phyloP scores from a whole-genome alignment of 2,113 vertebrate species.

The Toxotes jaculatrix region DNA sequence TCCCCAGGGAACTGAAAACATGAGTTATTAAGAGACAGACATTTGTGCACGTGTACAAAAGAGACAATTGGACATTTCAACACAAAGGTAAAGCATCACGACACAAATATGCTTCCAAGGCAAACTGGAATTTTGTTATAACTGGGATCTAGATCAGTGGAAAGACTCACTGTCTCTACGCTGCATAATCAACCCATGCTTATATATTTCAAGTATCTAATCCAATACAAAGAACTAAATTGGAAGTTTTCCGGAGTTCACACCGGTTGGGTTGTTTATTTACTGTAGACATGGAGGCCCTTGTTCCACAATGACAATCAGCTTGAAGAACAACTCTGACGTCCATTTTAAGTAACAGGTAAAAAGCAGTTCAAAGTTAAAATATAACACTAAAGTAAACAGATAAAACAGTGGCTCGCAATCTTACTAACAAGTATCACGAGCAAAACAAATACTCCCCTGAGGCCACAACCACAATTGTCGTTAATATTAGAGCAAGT shows the following conservation, averaged over 20 bases:
- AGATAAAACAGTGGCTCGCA: background rate
- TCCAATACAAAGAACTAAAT: background rate
- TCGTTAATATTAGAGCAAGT: background rate
- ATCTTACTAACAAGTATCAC: background rate
- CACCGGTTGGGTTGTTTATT: background rate
- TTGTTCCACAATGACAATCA: background rate
- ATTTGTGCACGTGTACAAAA: constrained; percentile 52
- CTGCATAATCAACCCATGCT: background rate
- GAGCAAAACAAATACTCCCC: no score
- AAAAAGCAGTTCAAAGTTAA: background rate
- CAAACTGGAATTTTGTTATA: background rate
- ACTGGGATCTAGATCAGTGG: background rate
- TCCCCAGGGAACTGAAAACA: constrained; percentile 77
- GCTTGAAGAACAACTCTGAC: constrained; percentile 1
- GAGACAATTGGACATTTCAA: constrained; percentile 38
- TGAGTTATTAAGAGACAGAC: constrained; percentile 65
- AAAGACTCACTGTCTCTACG: background rate
- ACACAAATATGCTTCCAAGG: background rate
- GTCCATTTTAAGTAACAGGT: constrained; percentile 18
- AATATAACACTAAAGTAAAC: background rate
- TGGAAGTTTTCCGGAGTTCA: background rate
- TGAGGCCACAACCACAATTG: no score
- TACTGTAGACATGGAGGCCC: background rate
- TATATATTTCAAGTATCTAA: background rate
- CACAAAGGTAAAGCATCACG: constrained; percentile 22